Percentiles rank a stretch among this genome's conserved stretches.
These are phyloP conservation scores for Seriola quinqueradiata DNA, from an alignment of 2,113 vertebrate species.

Conservation along the genomic window DNA sequence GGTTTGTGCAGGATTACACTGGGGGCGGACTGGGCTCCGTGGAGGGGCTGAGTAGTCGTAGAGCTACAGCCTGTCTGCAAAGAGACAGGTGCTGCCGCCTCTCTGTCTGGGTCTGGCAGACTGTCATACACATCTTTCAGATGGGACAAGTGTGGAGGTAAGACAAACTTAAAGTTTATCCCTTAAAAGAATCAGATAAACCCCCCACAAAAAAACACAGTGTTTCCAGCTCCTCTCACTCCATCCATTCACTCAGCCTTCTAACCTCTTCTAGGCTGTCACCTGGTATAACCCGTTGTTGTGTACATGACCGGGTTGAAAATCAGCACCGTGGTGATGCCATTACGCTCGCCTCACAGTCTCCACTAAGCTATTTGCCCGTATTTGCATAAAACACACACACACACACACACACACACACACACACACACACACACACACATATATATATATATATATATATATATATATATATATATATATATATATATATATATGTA, in stretches of 20 bases:
- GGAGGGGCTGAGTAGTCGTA: slow-evolving; percentile 94
- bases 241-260: slow-evolving; percentile 25
- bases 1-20: slow-evolving; percentile 99
- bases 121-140: slow-evolving; percentile 96
- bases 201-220: slow-evolving; percentile 16
- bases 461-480: too few relatives aligned
- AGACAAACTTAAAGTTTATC: slow-evolving; percentile 69
- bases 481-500: too few relatives aligned
- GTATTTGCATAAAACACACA: neutral
- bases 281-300: slow-evolving; percentile 80
- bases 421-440: neutral
- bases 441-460: neutral
- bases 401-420: neutral
- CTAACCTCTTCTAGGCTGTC: slow-evolving; percentile 62
- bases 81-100: slow-evolving; percentile 92
- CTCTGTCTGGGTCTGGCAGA: slow-evolving; percentile 97
- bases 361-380: neutral
- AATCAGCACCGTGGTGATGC: slow-evolving; percentile 58
- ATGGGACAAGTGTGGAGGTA: slow-evolving; percentile 99
- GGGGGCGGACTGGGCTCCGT: slow-evolving; percentile 95
- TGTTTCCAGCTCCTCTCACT: slow-evolving; percentile 22
- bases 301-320: slow-evolving; percentile 70
- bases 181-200: slow-evolving; percentile 26
- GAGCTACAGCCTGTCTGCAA: slow-evolving; percentile 81
- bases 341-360: slow-evolving; percentile 31